Evolutionary conservation across 2,113 vertebrate species (phyloP), one percentile per base, ranked within the genome.

Genomic region (Dicaeum eximium): DNA sequence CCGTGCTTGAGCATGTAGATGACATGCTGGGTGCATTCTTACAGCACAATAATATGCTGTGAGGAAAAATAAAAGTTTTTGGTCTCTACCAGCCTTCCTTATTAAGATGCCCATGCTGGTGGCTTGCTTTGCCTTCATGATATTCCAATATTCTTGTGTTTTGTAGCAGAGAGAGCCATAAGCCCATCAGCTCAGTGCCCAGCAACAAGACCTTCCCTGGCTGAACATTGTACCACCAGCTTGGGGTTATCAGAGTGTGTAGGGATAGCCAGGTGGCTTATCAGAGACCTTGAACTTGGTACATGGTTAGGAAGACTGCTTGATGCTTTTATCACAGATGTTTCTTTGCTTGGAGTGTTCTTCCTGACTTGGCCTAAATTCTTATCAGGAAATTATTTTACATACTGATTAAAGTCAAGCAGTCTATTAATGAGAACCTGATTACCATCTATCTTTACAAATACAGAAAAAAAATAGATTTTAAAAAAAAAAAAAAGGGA

Each of bases 271-370:
- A 96, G 96, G 96, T 96, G 97, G 92, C 72, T 94, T 94, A 96
- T 95, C 94, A 96, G 88, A 96, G 79, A 95, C 95, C 95, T 96
- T 97, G 96, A 95, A 96, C 96, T 94, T 61, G 50, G 50, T 92
- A 96, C 93, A 95, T 88, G 86, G 60, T 78, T 92, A 67, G 74
- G 86, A 95, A 95, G 74, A 57, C 88, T 88, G 92, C 86, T 96
- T 87, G 86, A 83, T 90, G 75, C 48, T 95, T 93, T 95, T 89
- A 74, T 95, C 92, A 75, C 97, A 97, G 95, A 96, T 97, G 96
- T 95, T 92, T 80, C 90, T 95, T 93, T 67, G 72, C 90, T 83
- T 89, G 82, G 81, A 91, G 31, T 82, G 50, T 80, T 96, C 72
- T 80, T 90, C 64, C 86, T 88, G 73, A 67, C 35, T 95, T 92